Evolutionary conservation across 2,113 vertebrate genomes (phyloP), one percentile per base, ranked within the genome.

Genomic region (Procavia capensis): DNA sequence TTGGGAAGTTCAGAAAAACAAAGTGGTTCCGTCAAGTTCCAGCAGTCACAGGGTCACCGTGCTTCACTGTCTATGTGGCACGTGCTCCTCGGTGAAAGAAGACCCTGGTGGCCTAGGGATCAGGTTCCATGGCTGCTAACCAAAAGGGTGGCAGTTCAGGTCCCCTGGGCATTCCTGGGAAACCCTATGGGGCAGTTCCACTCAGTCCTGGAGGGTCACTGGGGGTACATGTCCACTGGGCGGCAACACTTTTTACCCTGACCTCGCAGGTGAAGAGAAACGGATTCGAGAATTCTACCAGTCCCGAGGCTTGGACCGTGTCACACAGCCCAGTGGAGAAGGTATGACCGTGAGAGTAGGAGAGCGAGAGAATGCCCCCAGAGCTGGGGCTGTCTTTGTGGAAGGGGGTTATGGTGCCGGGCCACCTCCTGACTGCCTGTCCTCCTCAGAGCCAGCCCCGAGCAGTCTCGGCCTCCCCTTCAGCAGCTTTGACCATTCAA

Each of bases 231-330:
- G n/a, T n/a, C n/a, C n/a, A n/a, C n/a, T n/a, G n/a, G n/a, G n/a
- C n/a, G n/a, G n/a, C n/a, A n/a, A n/a, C n/a, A n/a, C n/a, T n/a
- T n/a, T n/a, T n/a, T n/a, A n/a, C n/a, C n/a, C n/a, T n/a, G n/a
- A n/a, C n/a, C n/a, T n/a, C n/a, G n/a, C n/a, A 99, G 99, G 99
- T 97, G 99, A 99, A 98, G 99, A 99, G 98, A 99, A 99, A 96
- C 98, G 99, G 97, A 99, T 99, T 98, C 99, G 99, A 50, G 99
- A 99, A 76, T 99, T 99, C 98, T 99, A 99, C 98, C 99, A 99
- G 98, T 99, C 99, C 0, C 98, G 99, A 0, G 99, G 99, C 43
- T 98, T 99, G 39, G 99, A 99, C 98, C 98, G 99, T 74, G 98
- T 99, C 88, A 98, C 99, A 3, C 99, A 99, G 89, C 99, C 99